Conservation (phyloP, 1,140 invertebrate genomes). For the Pararge aegeria region DNA sequence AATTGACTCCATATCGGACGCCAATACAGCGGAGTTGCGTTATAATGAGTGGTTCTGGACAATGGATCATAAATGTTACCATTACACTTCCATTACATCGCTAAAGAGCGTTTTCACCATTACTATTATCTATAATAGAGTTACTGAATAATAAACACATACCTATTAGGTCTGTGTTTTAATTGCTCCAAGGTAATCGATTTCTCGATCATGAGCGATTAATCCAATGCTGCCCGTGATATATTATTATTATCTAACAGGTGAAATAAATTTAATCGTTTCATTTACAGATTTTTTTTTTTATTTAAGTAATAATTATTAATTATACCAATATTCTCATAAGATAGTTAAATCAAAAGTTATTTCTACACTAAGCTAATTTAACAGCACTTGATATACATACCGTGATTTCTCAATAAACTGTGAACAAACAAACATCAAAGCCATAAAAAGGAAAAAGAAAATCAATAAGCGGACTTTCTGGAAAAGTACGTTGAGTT, state of each 20-base stretch:
- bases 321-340: no score
- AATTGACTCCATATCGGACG: conserved; percentile 66
- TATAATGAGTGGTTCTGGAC: conserved; percentile 18
- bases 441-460: no score
- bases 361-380: no score
- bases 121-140: conserved; percentile 1
- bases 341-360: no score
- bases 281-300: no score
- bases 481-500: no score
- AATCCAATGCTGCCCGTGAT: conserved; percentile 25
- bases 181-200: conserved; percentile 5
- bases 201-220: conserved; percentile 23
- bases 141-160: conserved; percentile 1
- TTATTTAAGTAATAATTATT: no score
- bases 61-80: conserved; percentile 17
- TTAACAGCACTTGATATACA: no score
- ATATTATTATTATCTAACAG: conserved; percentile 21
- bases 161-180: conserved; percentile 7
- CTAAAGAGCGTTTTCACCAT: conserved; percentile 1
- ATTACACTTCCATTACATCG: neutral
- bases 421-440: no score
- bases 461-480: no score
- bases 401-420: no score
- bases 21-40: conserved; percentile 26
- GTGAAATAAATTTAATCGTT: no score